A percentile compares a stretch with the other conserved stretches of the same genome.
These are phyloP conservation scores for Myripristis jacobus DNA, from an alignment of 2,797 vertebrate species.

Conservation along the genomic window DNA sequence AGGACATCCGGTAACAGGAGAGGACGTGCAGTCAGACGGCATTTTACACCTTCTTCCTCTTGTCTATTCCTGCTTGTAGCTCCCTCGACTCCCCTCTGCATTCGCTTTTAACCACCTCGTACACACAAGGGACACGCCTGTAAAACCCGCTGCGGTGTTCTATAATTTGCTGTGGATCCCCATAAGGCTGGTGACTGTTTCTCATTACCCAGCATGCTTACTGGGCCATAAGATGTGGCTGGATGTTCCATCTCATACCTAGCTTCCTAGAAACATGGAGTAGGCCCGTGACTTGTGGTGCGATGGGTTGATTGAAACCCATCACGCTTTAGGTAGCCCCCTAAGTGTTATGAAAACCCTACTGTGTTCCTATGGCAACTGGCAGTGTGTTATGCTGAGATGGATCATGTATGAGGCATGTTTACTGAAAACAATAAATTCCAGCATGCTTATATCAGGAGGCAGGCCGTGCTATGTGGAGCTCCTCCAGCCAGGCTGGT, in stretches of 20 bases:
- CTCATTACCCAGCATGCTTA: conserved; percentile 68
- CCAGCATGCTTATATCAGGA: conserved; percentile 75
- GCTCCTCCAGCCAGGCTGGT: conserved; percentile 31
- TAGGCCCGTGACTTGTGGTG: conserved; percentile 30
- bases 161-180: conserved; percentile 69
- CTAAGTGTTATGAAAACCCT: conserved; percentile 75
- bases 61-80: conserved; percentile 56
- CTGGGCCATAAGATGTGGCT: conserved; percentile 48
- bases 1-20: conserved; percentile 76
- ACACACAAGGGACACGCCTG: conserved; percentile 61
- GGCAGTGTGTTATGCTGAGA: conserved; percentile 57
- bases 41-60: conserved; percentile 79
- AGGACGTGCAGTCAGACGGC: conserved; percentile 76
- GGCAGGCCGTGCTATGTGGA: conserved; percentile 34
- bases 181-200: conserved; percentile 63
- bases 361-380: conserved; percentile 74
- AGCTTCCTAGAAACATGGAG: conserved; percentile 42
- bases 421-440: conserved; percentile 85
- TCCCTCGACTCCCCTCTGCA: conserved; percentile 51
- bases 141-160: conserved; percentile 68
- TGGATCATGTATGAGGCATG: conserved; percentile 71
- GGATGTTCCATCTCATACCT: conserved; percentile 56
- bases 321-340: conserved; percentile 43
- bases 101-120: conserved; percentile 61
- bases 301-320: conserved; percentile 54